phyloP scores from a whole-genome alignment of 2,888 invertebrate species.

The Diplolepis rosae region DNA sequence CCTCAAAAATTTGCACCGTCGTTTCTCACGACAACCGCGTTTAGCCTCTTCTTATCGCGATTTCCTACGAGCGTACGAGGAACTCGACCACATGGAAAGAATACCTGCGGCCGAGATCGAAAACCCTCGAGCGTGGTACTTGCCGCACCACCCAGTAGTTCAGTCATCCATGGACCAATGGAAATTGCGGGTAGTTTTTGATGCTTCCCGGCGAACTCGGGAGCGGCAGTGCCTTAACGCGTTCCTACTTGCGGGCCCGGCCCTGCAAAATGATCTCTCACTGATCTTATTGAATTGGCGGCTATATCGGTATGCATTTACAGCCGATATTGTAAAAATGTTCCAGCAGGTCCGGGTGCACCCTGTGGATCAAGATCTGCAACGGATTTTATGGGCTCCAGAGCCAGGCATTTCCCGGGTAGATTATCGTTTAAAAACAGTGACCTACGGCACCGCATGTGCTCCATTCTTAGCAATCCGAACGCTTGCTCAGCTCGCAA shows the following conservation, averaged over 20 bases:
- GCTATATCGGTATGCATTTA: background rate
- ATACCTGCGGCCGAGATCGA: background rate
- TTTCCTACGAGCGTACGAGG: background rate
- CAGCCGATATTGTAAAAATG: slow-evolving; percentile 18
- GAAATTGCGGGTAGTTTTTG: slow-evolving; percentile 27
- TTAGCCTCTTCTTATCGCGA: background rate
- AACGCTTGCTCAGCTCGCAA: background rate
- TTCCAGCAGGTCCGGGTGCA: background rate
- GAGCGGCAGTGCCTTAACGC: background rate
- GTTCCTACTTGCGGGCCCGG: background rate
- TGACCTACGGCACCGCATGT: background rate
- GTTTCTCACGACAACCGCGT: background rate
- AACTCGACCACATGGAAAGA: slow-evolving; percentile 8
- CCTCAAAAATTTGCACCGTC: background rate
- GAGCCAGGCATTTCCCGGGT: background rate
- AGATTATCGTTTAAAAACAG: background rate
- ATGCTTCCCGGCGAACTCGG: background rate
- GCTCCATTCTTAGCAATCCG: slow-evolving; percentile 12
- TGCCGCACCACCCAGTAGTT: slow-evolving; percentile 29
- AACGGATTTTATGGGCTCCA: background rate
- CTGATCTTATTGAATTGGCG: slow-evolving; percentile 8
- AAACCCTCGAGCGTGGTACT: background rate
- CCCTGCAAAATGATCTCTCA: background rate
- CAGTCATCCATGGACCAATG: background rate
- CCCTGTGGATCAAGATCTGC: background rate